Evolutionary conservation across 2,113 vertebrate species (phyloP).

Genomic region (Neodon shergylaensis): DNA sequence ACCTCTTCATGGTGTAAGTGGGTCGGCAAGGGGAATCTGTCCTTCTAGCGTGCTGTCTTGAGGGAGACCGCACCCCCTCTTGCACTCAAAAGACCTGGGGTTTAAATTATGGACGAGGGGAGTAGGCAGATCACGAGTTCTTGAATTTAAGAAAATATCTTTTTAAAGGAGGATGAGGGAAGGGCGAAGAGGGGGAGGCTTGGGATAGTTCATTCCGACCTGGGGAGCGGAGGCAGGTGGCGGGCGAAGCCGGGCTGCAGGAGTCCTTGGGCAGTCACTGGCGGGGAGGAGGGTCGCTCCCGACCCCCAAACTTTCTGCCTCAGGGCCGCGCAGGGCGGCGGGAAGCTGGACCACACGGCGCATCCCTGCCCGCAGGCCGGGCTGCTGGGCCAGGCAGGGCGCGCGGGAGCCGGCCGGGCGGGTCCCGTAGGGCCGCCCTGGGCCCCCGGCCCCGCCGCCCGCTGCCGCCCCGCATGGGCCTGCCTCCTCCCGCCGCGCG

Average conservation of each 20-base stretch:
- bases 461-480: constrained; percentile 39
- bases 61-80: constrained; percentile 66
- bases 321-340: constrained; percentile 43
- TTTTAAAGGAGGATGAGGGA: constrained; percentile 15
- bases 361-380: constrained; percentile 52
- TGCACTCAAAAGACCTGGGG: constrained; percentile 55
- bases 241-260: constrained; percentile 55
- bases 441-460: constrained; percentile 42
- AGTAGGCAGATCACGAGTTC: constrained; percentile 49
- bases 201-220: constrained; percentile 74
- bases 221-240: constrained; percentile 67
- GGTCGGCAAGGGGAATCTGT: constrained; percentile 76
- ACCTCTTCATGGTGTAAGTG: constrained; percentile 87
- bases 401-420: constrained; percentile 72
- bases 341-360: constrained; percentile 24
- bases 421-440: constrained; percentile 45
- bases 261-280: constrained; percentile 70
- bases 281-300: background rate
- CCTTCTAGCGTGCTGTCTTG: constrained; percentile 71
- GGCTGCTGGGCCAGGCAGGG: constrained; percentile 68
- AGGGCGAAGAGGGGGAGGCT: constrained; percentile 32
- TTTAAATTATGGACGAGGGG: constrained; percentile 41
- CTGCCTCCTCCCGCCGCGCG: constrained; percentile 22
- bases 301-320: constrained; percentile 76
- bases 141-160: constrained; percentile 45